These are phyloP conservation scores for Corythornis vintsioides DNA, from an alignment of 2,113 vertebrate species.

Conservation along the genomic window DNA sequence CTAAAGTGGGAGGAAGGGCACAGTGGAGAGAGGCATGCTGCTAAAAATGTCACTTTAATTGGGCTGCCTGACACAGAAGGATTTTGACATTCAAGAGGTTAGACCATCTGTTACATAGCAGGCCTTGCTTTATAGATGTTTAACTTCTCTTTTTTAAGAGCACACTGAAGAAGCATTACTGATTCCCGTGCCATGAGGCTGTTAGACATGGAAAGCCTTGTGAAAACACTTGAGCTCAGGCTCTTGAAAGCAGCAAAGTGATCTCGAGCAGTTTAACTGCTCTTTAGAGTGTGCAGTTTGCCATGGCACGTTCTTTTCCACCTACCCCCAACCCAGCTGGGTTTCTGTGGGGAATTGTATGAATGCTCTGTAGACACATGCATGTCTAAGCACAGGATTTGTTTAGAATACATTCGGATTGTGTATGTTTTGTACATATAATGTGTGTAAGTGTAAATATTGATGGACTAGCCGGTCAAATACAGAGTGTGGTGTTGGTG, in stretches of 20 bases:
- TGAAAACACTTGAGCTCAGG: conserved; percentile 53
- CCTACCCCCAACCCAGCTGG: conserved; percentile 32
- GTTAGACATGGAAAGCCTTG: conserved; percentile 46
- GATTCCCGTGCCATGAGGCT: conserved; percentile 49
- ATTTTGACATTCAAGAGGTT: conserved; percentile 58
- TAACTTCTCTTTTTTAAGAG: conserved; percentile 21
- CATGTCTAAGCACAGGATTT: neutral
- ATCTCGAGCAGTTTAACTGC: conserved; percentile 60
- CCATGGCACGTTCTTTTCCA: neutral
- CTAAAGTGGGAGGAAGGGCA: conserved; percentile 39
- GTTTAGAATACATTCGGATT: neutral
- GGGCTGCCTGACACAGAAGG: conserved; percentile 37
- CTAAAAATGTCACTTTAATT: conserved; percentile 62
- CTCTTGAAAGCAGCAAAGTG: conserved; percentile 60
- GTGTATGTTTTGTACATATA: neutral
- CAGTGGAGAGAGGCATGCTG: neutral
- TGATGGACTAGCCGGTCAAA: neutral
- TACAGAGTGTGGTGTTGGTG: neutral
- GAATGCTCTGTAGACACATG: neutral
- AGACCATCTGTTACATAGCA: conserved; percentile 44
- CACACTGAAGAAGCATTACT: conserved; percentile 38
- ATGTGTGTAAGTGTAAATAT: neutral
- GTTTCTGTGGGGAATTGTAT: neutral
- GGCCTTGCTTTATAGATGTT: conserved; percentile 34
- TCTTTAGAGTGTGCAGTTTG: conserved; percentile 16